Conservation (phyloP, 2,888 invertebrate species). For the Pogonocherus hispidulus region DNA sequence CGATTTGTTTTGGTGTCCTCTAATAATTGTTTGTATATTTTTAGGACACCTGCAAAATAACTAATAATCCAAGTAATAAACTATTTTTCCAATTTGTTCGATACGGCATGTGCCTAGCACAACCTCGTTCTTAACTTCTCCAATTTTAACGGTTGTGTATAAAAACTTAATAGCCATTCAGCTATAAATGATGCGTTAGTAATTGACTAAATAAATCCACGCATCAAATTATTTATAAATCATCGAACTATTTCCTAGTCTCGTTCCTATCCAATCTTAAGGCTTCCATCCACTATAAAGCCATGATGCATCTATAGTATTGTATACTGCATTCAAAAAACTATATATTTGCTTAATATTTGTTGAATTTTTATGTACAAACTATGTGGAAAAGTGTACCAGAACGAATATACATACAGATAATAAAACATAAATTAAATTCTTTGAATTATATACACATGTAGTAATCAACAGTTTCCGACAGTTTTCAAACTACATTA, state of each 20-base stretch:
- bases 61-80: not conserved
- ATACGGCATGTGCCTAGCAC: conserved; percentile 1
- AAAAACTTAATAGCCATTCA: conserved; percentile 1
- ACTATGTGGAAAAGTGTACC: too few species aligned
- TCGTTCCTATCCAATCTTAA: not conserved
- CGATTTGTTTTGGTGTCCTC: too few species aligned
- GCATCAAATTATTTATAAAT: conserved; percentile 3
- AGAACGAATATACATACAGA: too few species aligned
- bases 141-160: not conserved
- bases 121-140: not conserved
- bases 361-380: too few species aligned
- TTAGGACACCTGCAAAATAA: too few species aligned
- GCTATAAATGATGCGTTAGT: not conserved
- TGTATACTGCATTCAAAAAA: not conserved
- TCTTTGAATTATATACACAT: too few species aligned
- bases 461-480: too few species aligned
- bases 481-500: too few species aligned
- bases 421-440: too few species aligned
- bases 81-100: not conserved
- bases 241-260: conserved; percentile 1
- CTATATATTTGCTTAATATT: too few species aligned
- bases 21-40: too few species aligned
- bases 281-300: not conserved
- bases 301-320: not conserved
- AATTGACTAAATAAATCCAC: conserved; percentile 12